phyloP scores from a whole-genome alignment of 2,113 vertebrate species.

The Lepidothrix coronata region DNA sequence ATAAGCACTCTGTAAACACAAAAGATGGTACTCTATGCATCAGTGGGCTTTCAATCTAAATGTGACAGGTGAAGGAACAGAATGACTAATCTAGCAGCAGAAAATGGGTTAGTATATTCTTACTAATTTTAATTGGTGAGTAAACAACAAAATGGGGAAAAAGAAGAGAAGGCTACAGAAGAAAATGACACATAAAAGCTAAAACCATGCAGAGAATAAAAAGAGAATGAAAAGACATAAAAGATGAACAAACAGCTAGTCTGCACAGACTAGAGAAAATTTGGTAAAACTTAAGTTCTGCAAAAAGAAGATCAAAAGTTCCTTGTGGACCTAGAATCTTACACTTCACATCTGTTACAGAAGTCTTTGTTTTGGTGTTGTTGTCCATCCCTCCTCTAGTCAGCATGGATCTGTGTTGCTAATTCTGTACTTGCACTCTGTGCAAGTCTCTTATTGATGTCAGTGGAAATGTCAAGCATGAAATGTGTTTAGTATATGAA shows the following conservation, averaged over 20 bases:
- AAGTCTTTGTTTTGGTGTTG: neutral
- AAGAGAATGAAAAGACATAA: neutral
- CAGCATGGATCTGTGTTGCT: neutral
- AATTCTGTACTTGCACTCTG: neutral
- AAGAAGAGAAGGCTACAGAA: neutral
- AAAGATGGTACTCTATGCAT: neutral
- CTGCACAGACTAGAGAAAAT: neutral
- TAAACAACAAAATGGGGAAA: neutral
- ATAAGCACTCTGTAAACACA: neutral
- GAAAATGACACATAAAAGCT: neutral
- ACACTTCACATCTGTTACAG: neutral
- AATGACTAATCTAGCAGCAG: neutral
- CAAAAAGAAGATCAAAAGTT: neutral
- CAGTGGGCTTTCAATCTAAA: neutral
- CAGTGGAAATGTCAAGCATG: conserved; percentile 48
- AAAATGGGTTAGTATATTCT: neutral
- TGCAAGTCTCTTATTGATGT: neutral
- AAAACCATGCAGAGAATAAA: neutral
- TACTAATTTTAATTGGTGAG: neutral
- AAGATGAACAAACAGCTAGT: neutral
- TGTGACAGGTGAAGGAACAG: neutral
- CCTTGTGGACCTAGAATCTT: neutral
- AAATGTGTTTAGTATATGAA: conserved; percentile 6
- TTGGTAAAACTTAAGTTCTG: neutral
- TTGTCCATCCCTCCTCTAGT: neutral